Evolutionary conservation across 2,797 vertebrate genomes (phyloP).

Genomic region (Babyrousa celebensis): DNA sequence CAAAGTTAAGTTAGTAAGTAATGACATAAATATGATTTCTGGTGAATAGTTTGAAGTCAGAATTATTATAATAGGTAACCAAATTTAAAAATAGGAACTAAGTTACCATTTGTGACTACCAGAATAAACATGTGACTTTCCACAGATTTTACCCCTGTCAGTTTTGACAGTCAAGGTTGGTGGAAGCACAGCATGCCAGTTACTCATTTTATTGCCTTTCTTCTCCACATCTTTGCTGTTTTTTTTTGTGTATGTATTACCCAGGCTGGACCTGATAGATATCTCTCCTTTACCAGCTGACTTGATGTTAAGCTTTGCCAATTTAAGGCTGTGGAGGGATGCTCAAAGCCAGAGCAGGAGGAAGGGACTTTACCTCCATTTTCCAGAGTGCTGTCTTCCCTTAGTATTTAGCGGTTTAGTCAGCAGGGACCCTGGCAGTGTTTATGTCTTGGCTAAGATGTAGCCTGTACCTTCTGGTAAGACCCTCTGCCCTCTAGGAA

Average conservation of each 20-base stretch:
- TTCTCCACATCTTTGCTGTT: neutral
- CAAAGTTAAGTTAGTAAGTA: neutral
- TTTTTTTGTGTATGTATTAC: neutral
- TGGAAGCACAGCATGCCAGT: neutral
- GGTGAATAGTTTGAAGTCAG: neutral
- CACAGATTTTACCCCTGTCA: neutral
- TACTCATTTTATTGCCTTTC: neutral
- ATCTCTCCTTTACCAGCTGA: neutral
- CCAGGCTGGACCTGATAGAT: neutral
- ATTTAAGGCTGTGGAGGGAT: neutral
- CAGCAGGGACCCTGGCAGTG: neutral
- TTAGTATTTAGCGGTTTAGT: neutral
- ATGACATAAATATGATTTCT: neutral
- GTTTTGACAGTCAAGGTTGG: neutral
- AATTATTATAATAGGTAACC: neutral
- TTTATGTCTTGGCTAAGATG: neutral
- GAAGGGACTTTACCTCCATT: neutral
- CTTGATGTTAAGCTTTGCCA: neutral
- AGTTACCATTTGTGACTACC: neutral
- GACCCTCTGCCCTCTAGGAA: neutral
- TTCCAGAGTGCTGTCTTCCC: neutral
- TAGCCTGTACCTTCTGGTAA: neutral
- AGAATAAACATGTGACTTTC: neutral
- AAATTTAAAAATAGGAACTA: slow-evolving; percentile 1
- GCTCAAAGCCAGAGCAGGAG: neutral